phyloP scores from a whole-genome alignment of 2,888 invertebrate species.

The Agrotis segetum region DNA sequence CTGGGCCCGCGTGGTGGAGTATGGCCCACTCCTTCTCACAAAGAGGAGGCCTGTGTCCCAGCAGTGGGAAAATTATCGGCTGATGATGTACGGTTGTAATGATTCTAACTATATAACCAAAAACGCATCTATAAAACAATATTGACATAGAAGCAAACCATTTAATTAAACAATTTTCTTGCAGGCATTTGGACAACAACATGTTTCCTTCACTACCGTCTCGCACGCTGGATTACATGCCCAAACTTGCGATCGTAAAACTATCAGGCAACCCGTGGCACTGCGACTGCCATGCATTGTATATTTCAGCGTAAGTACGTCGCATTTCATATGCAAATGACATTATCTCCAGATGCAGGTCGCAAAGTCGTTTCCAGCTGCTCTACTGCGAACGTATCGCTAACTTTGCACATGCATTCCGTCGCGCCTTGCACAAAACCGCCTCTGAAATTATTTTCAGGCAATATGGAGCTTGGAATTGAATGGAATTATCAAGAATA shows the following conservation, averaged over 20 bases:
- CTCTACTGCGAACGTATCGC: slow-evolving; percentile 40
- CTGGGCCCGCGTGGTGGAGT: too few species aligned
- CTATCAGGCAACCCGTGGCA: slow-evolving; percentile 95
- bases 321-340: slow-evolving; percentile 51
- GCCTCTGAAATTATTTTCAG: slow-evolving; percentile 42
- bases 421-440: slow-evolving; percentile 27
- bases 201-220: slow-evolving; percentile 93
- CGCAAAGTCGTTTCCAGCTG: slow-evolving; percentile 48
- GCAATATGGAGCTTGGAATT: slow-evolving; percentile 48
- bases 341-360: slow-evolving; percentile 58
- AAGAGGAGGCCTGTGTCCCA: too few species aligned
- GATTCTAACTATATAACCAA: not conserved
- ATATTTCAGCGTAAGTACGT: slow-evolving; percentile 92
- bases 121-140: not conserved
- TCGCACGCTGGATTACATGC: slow-evolving; percentile 92
- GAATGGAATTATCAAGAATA: slow-evolving; percentile 39
- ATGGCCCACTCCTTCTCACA: too few species aligned
- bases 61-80: too few species aligned
- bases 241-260: slow-evolving; percentile 92
- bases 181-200: slow-evolving; percentile 94
- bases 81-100: too few species aligned
- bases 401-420: slow-evolving; percentile 44
- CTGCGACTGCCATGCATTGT: slow-evolving; percentile 94
- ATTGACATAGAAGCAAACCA: not conserved
- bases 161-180: slow-evolving; percentile 63